These are phyloP conservation scores for Eumaeus atala DNA, from an alignment of 1,140 invertebrate species.

Conservation along the genomic window DNA sequence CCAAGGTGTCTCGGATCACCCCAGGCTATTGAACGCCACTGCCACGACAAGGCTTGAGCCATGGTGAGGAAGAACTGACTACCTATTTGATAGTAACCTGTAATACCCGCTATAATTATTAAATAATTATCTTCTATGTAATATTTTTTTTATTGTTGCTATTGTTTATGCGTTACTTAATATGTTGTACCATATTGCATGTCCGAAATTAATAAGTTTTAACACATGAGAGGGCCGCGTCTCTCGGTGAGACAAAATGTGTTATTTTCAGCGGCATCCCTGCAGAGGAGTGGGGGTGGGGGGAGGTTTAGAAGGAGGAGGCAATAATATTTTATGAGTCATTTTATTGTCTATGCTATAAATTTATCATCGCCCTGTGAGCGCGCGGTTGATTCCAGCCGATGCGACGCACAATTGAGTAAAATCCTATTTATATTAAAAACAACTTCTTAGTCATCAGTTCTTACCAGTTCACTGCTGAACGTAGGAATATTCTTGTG, in stretches of 20 bases:
- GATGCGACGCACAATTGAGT: background rate
- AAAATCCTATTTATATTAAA: background rate
- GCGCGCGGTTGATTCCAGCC: background rate
- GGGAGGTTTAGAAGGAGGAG: conserved; percentile 11
- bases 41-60: too few species aligned
- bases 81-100: too few species aligned
- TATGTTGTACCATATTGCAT: conserved; percentile 1
- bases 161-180: background rate
- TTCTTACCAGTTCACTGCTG: too few species aligned
- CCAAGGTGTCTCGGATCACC: too few species aligned
- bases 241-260: conserved; percentile 4
- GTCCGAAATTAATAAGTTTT: conserved; percentile 9
- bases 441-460: too few species aligned
- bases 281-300: background rate
- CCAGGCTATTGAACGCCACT: too few species aligned
- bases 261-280: conserved; percentile 12
- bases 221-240: background rate
- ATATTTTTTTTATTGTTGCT: too few species aligned
- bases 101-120: too few species aligned
- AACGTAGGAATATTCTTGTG: too few species aligned
- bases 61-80: too few species aligned
- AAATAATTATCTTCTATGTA: too few species aligned
- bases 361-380: conserved; percentile 54
- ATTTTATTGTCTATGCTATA: conserved; percentile 58
- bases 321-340: conserved; percentile 61